Evolutionary conservation across 2,113 vertebrate species (phyloP).

Genomic region (Chaenogobius annularis): DNA sequence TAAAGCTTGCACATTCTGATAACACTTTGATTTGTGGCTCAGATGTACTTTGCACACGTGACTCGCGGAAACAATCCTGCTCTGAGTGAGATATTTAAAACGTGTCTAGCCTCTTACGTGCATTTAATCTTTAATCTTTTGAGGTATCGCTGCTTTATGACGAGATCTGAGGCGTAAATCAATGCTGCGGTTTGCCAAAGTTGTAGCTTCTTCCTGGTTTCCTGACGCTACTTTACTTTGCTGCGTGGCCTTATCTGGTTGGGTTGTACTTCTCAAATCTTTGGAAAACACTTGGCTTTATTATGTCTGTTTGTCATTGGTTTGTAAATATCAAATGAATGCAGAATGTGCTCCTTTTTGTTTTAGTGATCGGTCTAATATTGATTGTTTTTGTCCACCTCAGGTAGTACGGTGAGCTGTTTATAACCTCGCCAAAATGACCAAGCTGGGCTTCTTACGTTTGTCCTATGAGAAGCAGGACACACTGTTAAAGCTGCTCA

Average conservation of each 20-base stretch:
- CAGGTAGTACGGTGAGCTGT: slow-evolving; percentile 70
- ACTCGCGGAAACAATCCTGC: not conserved
- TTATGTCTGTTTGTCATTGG: not conserved
- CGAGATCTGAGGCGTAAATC: not conserved
- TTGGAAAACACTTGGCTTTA: not conserved
- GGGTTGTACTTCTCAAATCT: slow-evolving; percentile 32
- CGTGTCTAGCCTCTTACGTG: not conserved
- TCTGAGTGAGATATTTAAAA: not conserved
- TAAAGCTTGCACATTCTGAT: not conserved
- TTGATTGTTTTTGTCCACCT: slow-evolving; percentile 14
- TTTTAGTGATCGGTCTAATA: not conserved
- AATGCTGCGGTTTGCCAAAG: slow-evolving; percentile 27
- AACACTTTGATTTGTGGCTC: not conserved
- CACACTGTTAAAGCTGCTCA: slow-evolving; percentile 97
- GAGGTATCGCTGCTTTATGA: not conserved
- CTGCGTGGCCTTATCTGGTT: slow-evolving; percentile 72
- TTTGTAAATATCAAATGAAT: not conserved
- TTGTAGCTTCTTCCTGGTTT: slow-evolving; percentile 66
- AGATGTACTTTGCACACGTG: not conserved
- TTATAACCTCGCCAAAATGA: slow-evolving; percentile 83
- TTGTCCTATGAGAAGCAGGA: slow-evolving; percentile 99
- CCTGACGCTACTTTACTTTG: slow-evolving; percentile 48
- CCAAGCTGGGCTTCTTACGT: slow-evolving; percentile 93
- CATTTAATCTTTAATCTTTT: not conserved
- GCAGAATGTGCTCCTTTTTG: no score